Percentiles rank a stretch among this genome's conserved stretches.
Evolutionary conservation across 2,797 vertebrate genomes (phyloP).

Genomic region (Petrocephalus sullivani): DNA sequence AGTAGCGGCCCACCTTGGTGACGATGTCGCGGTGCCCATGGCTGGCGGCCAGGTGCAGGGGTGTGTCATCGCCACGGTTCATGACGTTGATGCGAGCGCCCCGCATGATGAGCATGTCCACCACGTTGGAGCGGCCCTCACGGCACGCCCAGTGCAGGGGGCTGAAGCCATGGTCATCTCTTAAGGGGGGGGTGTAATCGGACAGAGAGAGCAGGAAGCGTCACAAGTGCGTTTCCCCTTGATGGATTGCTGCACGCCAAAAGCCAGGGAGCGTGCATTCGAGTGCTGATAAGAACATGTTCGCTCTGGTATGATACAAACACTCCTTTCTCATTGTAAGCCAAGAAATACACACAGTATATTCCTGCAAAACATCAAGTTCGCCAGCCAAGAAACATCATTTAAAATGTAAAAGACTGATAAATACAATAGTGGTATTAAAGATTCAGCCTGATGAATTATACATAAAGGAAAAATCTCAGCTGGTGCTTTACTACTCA

Average conservation of each 20-base stretch:
- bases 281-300: background rate
- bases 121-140: slow-evolving; percentile 81
- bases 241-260: background rate
- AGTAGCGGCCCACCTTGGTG: slow-evolving; percentile 69
- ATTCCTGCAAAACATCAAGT: background rate
- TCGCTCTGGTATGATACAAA: background rate
- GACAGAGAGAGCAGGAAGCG: background rate
- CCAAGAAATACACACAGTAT: background rate
- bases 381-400: background rate
- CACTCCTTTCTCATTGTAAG: background rate
- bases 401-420: background rate
- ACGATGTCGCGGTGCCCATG: slow-evolving; percentile 90
- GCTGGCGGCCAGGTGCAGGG: slow-evolving; percentile 83
- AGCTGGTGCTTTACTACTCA: background rate
- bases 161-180: slow-evolving; percentile 97
- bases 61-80: slow-evolving; percentile 91
- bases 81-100: slow-evolving; percentile 92
- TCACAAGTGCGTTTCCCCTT: background rate
- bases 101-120: slow-evolving; percentile 95
- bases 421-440: background rate
- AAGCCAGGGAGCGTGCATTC: background rate
- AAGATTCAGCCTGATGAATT: background rate
- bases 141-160: slow-evolving; percentile 95
- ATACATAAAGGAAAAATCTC: background rate
- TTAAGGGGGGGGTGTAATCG: slow-evolving; percentile 33